Conservation (phyloP, 2,888 invertebrate genomes). For the Ferrisia virgata region DNA sequence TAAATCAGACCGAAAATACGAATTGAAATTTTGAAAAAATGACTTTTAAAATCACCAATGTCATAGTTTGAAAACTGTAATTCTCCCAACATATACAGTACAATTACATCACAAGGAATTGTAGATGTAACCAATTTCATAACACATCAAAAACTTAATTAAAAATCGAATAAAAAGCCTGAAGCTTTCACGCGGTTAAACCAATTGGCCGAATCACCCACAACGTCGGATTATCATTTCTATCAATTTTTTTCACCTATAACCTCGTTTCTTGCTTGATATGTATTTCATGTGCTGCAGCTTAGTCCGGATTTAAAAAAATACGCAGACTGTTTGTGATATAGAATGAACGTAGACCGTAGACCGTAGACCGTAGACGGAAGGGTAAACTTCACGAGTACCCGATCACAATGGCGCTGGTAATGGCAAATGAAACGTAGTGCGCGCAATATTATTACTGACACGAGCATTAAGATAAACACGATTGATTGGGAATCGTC, state of each 20-base stretch:
- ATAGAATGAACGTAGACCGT: background rate
- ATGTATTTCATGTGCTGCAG: background rate
- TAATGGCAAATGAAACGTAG: background rate
- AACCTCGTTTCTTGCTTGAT: background rate
- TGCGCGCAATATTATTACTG: background rate
- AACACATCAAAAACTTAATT: background rate
- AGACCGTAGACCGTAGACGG: background rate
- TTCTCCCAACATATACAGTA: too few species aligned
- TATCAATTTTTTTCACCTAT: conserved; percentile 2
- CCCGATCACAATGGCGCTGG: background rate
- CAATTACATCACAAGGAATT: too few species aligned
- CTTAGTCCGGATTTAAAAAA: background rate
- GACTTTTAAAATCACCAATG: too few species aligned
- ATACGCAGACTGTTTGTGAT: background rate
- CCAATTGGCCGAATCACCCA: background rate
- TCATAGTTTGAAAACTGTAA: too few species aligned
- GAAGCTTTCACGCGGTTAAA: background rate
- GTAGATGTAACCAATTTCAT: too few species aligned
- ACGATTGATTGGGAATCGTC: conserved; percentile 11
- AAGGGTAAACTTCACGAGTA: background rate
- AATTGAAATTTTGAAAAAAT: too few species aligned
- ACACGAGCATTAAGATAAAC: conserved; percentile 9
- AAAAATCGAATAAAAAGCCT: background rate
- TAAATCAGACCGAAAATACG: too few species aligned
- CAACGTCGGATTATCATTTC: background rate